phyloP scores from a whole-genome alignment of 2,113 vertebrate genomes.

The Phyllopteryx taeniolatus region DNA sequence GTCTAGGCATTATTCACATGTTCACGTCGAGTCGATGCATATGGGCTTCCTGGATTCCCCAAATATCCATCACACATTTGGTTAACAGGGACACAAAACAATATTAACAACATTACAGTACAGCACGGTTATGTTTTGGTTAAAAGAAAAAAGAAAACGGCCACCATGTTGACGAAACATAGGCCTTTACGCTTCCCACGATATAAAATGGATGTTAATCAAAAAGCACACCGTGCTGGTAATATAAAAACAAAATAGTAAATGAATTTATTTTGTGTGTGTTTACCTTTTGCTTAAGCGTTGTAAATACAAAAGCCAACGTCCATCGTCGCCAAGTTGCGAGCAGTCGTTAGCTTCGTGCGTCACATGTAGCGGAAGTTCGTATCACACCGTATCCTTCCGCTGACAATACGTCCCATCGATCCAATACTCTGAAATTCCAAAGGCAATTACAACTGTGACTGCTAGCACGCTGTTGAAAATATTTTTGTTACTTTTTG shows the following conservation, averaged over 20 bases:
- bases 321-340: neutral
- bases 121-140: no score
- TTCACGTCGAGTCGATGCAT: neutral
- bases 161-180: neutral
- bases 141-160: neutral
- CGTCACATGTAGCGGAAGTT: neutral
- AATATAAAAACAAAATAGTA: neutral
- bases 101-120: neutral
- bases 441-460: no score
- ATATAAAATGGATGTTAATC: neutral
- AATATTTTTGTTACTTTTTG: no score
- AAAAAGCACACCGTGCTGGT: neutral
- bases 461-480: no score
- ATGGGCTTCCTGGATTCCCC: neutral
- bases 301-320: neutral
- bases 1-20: neutral
- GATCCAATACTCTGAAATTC: no score
- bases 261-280: neutral
- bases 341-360: neutral
- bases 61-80: neutral
- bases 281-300: neutral
- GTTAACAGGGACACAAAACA: neutral
- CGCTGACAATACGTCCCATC: no score
- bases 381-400: neutral
- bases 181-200: neutral